Evolutionary conservation across 2,797 vertebrate genomes (phyloP).

Genomic region (Craterocephalus amniculus): DNA sequence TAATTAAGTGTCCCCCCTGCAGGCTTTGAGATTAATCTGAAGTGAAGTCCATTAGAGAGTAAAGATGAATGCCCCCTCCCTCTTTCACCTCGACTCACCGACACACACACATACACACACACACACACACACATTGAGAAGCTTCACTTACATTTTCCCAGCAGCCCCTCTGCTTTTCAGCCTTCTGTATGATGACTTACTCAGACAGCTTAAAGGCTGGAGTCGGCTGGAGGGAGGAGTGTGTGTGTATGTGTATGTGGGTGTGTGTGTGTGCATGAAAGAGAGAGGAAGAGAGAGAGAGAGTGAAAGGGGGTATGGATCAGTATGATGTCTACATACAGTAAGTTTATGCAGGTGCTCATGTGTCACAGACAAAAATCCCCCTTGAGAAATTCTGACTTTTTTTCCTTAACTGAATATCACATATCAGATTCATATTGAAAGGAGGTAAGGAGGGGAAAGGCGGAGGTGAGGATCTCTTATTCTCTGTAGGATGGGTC

Average conservation of each 20-base stretch:
- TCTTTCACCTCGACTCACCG: background rate
- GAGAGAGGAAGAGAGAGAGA: too few relatives aligned
- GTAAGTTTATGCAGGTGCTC: constrained; percentile 73
- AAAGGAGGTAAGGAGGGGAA: constrained; percentile 24
- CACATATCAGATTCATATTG: constrained; percentile 68
- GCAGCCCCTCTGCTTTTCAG: constrained; percentile 48
- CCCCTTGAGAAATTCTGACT: constrained; percentile 47
- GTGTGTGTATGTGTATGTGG: background rate
- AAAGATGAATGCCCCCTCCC: background rate
- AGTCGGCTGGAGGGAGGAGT: constrained; percentile 9
- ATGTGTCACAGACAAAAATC: constrained; percentile 69
- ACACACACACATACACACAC: background rate
- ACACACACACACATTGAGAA: constrained; percentile 16
- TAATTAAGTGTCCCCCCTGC: constrained; percentile 59
- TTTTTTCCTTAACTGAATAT: constrained; percentile 47
- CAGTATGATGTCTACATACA: constrained; percentile 49
- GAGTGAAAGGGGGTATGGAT: constrained; percentile 44
- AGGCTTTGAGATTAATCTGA: constrained; percentile 63
- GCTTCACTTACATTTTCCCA: constrained; percentile 56
- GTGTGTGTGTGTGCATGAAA: background rate
- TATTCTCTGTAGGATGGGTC: constrained; percentile 12
- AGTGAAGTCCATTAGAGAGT: constrained; percentile 62
- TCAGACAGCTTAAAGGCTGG: constrained; percentile 53
- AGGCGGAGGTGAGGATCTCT: background rate
- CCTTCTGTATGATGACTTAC: constrained; percentile 55